phyloP scores from a whole-genome alignment of 2,113 vertebrate genomes.

The Lepisosteus osseus region DNA sequence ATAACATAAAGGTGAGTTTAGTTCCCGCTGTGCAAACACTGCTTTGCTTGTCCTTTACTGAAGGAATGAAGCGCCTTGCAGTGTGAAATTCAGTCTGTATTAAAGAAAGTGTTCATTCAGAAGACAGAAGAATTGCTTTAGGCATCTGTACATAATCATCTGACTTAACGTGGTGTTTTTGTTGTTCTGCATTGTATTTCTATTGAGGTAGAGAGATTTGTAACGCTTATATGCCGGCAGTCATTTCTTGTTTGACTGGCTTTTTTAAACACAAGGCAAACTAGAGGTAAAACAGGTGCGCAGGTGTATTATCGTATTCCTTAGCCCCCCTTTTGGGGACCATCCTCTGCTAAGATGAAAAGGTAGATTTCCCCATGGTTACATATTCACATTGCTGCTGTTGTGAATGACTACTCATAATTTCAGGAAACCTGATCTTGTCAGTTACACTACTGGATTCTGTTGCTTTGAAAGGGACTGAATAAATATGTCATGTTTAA shows the following conservation, averaged over 20 bases:
- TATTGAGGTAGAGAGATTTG: slow-evolving; percentile 64
- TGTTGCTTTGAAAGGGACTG: slow-evolving; percentile 47
- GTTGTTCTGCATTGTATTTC: slow-evolving; percentile 66
- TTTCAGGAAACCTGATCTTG: slow-evolving; percentile 54
- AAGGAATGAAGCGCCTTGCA: slow-evolving; percentile 47
- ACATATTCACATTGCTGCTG: slow-evolving; percentile 47
- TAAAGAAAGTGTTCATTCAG: not conserved
- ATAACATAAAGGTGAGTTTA: slow-evolving; percentile 50
- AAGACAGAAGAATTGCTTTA: not conserved
- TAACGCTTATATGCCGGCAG: slow-evolving; percentile 39
- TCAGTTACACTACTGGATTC: slow-evolving; percentile 37
- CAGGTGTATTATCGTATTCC: slow-evolving; percentile 51
- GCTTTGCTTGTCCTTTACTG: slow-evolving; percentile 36
- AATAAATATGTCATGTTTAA: slow-evolving; percentile 37
- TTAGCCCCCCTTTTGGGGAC: slow-evolving; percentile 53
- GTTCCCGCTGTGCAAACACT: slow-evolving; percentile 60
- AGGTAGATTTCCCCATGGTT: slow-evolving; percentile 52
- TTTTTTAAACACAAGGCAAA: slow-evolving; percentile 40
- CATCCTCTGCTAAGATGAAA: slow-evolving; percentile 38
- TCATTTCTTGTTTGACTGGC: slow-evolving; percentile 40
- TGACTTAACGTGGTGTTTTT: not conserved
- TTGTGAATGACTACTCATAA: slow-evolving; percentile 27
- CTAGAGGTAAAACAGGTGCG: slow-evolving; percentile 51
- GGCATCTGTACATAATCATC: not conserved
- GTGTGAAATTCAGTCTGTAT: not conserved